Conservation (phyloP, 2,797 vertebrate species). For the Oophaga sylvatica region DNA sequence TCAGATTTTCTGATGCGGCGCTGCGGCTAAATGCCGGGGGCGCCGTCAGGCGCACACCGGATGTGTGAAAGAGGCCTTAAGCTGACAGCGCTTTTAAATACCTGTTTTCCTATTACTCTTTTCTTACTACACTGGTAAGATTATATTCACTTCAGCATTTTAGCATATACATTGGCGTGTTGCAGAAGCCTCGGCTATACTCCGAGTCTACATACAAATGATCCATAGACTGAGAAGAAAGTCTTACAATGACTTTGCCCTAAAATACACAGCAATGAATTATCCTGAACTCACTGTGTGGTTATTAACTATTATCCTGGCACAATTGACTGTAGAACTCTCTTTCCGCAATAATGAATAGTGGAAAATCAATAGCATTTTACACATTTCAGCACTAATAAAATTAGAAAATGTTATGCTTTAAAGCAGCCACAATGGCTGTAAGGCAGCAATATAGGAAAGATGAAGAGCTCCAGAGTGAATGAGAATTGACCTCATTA, state of each 20-base stretch:
- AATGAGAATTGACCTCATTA: constrained; percentile 51
- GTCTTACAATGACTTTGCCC: constrained; percentile 9
- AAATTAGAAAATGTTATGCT: constrained; percentile 47
- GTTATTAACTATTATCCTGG: constrained; percentile 52
- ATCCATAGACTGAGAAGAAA: constrained; percentile 24
- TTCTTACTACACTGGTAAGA: not conserved
- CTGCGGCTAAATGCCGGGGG: too few species aligned
- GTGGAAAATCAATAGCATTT: constrained; percentile 57
- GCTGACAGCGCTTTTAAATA: not conserved
- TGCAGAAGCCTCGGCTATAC: not conserved
- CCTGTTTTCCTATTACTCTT: not conserved
- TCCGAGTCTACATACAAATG: not conserved
- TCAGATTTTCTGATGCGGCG: too few species aligned
- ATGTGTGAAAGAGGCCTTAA: too few species aligned
- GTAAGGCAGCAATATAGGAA: not conserved
- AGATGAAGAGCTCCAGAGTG: constrained; percentile 33
- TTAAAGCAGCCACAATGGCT: constrained; percentile 33
- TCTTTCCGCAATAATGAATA: constrained; percentile 51
- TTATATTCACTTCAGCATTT: too few species aligned
- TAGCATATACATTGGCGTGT: not conserved
- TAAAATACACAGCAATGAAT: constrained; percentile 52
- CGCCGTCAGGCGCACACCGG: too few species aligned
- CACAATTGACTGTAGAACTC: constrained; percentile 43
- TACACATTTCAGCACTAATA: constrained; percentile 51
- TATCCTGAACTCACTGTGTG: constrained; percentile 25